These are phyloP conservation scores for Agrochola litura DNA, from an alignment of 2,888 invertebrate species.

Conservation along the genomic window DNA sequence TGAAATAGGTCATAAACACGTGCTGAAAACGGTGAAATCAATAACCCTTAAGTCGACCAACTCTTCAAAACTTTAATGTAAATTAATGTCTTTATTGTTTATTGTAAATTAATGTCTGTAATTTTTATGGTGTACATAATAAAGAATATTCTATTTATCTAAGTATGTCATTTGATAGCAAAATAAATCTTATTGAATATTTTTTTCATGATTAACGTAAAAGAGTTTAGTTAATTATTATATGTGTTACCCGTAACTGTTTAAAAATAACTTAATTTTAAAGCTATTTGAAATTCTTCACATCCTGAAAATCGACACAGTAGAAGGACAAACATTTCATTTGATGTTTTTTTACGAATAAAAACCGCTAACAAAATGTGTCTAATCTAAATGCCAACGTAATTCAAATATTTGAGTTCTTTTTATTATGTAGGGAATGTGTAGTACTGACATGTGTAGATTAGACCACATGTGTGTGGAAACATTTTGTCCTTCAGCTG, in stretches of 20 bases:
- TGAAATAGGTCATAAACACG: background rate
- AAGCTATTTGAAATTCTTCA: too few species aligned
- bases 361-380: background rate
- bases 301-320: background rate
- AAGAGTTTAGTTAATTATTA: background rate
- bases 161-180: background rate
- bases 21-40: slow-evolving; percentile 2
- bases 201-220: background rate
- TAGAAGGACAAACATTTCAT: background rate
- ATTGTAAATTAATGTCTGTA: too few species aligned
- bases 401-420: slow-evolving; percentile 4
- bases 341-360: background rate
- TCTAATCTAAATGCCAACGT: background rate
- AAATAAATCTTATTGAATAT: background rate
- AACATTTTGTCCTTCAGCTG: background rate
- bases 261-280: background rate
- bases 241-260: background rate
- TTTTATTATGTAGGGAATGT: background rate
- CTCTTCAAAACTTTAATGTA: background rate
- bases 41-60: background rate
- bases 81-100: background rate
- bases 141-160: too few species aligned
- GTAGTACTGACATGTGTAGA: background rate
- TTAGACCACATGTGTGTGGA: background rate
- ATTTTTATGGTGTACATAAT: too few species aligned